Evolutionary conservation across 2,888 invertebrate species (phyloP).

Genomic region (Bhutanitis thaidina): DNA sequence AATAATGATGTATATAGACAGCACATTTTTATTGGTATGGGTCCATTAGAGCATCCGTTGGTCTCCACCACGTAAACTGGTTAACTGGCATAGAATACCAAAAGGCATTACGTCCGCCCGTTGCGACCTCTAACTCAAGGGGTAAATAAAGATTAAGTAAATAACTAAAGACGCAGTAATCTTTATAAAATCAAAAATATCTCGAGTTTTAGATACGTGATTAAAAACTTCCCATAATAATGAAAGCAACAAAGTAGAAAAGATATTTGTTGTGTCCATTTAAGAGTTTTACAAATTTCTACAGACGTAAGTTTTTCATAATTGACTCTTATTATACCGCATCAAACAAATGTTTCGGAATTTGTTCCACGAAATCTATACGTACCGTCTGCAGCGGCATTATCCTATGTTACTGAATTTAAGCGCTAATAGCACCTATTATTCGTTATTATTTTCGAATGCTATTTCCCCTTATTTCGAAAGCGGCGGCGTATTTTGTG

Average conservation of each 20-base stretch:
- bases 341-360: conserved; percentile 77
- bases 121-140: too few species aligned
- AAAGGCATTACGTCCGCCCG: too few species aligned
- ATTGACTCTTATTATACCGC: conserved; percentile 75
- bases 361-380: conserved; percentile 71
- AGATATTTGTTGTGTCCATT: conserved; percentile 11
- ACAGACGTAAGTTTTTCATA: conserved; percentile 66
- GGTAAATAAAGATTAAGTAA: too few species aligned
- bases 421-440: conserved; percentile 60
- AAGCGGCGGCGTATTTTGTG: conserved; percentile 43
- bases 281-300: conserved; percentile 21
- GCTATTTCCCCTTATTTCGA: conserved; percentile 39
- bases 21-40: too few species aligned
- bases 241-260: background rate
- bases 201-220: background rate
- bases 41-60: too few species aligned
- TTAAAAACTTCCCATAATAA: background rate
- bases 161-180: too few species aligned
- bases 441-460: conserved; percentile 63
- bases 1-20: too few species aligned
- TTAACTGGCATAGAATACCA: too few species aligned
- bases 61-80: too few species aligned
- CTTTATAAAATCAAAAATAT: too few species aligned
- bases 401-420: conserved; percentile 39
- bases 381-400: conserved; percentile 65